Percentiles rank a stretch among this genome's conserved stretches.
These are phyloP conservation scores for Drosophila trichaetosa DNA, from an alignment of 2,888 invertebrate species.

Conservation along the genomic window DNA sequence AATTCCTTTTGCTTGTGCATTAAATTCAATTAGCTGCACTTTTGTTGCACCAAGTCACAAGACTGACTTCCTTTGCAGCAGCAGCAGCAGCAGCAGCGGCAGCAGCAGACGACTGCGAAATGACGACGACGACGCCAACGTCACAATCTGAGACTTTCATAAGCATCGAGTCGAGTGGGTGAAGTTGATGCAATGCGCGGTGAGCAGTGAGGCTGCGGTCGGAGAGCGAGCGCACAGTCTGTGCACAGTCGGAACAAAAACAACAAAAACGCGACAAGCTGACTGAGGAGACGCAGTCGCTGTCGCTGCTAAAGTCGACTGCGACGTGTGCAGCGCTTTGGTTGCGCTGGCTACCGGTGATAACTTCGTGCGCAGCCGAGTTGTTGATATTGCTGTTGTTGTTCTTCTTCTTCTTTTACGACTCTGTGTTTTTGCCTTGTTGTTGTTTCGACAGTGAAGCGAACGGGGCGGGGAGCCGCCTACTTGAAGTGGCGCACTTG, in stretches of 20 bases:
- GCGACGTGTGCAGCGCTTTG: constrained; percentile 18
- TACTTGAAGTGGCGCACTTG: constrained; percentile 68
- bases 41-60: constrained; percentile 73
- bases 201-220: constrained; percentile 10
- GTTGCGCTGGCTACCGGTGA: constrained; percentile 31
- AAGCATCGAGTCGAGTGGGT: constrained; percentile 31
- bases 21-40: constrained; percentile 76
- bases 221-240: constrained; percentile 20
- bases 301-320: constrained; percentile 25
- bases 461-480: constrained; percentile 9
- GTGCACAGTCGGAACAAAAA: constrained; percentile 17
- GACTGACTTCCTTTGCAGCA: constrained; percentile 69
- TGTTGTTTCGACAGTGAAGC: constrained; percentile 32
- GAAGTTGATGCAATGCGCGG: constrained; percentile 33
- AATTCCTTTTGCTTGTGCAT: constrained; percentile 68
- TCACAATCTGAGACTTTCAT: constrained; percentile 4
- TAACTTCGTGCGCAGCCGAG: constrained; percentile 29
- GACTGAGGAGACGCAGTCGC: constrained; percentile 9
- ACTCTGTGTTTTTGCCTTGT: constrained; percentile 18
- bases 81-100: constrained; percentile 26
- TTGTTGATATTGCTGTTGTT: constrained; percentile 20
- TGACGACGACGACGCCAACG: constrained; percentile 4
- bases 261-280: constrained; percentile 29
- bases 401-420: constrained; percentile 19
- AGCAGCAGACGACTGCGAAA: neutral